A percentile compares a stretch with the other conserved stretches of the same genome.
phyloP scores from a whole-genome alignment of 2,113 vertebrate species.

The Cyrtonyx montezumae region DNA sequence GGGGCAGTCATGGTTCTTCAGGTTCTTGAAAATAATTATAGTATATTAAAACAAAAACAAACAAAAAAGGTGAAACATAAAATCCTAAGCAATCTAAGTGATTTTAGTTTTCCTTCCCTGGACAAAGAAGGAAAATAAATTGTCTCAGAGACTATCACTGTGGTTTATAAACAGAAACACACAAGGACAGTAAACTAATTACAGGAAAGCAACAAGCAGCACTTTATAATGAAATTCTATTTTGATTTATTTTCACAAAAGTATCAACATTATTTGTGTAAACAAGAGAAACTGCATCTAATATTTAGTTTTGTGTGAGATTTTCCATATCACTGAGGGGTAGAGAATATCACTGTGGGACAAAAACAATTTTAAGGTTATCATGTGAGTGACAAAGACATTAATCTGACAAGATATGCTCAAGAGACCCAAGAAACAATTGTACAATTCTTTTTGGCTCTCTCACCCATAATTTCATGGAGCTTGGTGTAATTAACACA shows the following conservation, averaged over 20 bases:
- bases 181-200: slow-evolving; percentile 28
- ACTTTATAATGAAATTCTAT: slow-evolving; percentile 15
- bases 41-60: neutral
- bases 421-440: slow-evolving; percentile 58
- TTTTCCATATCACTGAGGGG: slow-evolving; percentile 53
- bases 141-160: neutral
- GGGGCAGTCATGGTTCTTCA: neutral
- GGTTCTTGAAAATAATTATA: neutral
- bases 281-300: slow-evolving; percentile 58
- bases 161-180: neutral
- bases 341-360: slow-evolving; percentile 69
- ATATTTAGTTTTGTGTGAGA: slow-evolving; percentile 49
- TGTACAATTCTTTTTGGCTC: slow-evolving; percentile 66
- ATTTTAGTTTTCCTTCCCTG: neutral
- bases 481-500: slow-evolving; percentile 78
- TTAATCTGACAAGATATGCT: slow-evolving; percentile 77
- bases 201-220: neutral
- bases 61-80: neutral
- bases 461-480: slow-evolving; percentile 70
- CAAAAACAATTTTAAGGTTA: slow-evolving; percentile 76
- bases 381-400: slow-evolving; percentile 74
- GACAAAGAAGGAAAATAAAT: neutral
- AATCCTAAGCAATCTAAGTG: neutral
- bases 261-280: slow-evolving; percentile 55
- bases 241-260: slow-evolving; percentile 63